Base-by-base conservation (phyloP, 2,888 invertebrate species). In the Venusia cambrica region DNA sequence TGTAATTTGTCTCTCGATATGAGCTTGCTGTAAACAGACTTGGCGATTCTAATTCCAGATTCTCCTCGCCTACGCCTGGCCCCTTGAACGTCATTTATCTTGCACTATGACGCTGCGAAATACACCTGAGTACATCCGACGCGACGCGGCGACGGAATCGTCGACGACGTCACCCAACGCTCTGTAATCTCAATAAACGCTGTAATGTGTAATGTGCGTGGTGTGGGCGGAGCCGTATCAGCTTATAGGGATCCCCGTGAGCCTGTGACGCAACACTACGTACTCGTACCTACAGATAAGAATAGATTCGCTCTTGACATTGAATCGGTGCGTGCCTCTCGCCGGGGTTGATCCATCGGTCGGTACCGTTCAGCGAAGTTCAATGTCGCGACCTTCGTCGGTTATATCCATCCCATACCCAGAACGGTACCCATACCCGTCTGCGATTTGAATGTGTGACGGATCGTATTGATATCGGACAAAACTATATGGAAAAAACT, bases 291-390 rank as follows among this genome's bases (percentile, higher is more conserved):
- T 12, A 47, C 43, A 46, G 59, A 60, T 62, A 62, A 53, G 58
- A 65, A 66, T 66, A 63, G 58, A 61, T 56, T 40, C 57, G 58
- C 55, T 57, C 64, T 63, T 69, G 71, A 68, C 68, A 70, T 70
- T 72, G 68, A 57, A 47, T 55, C 56, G 29, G 44, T 47, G 53
- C 55, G 58, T 56, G 57, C 54, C 61, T 56, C 54, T 52, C 52
- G 54, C 56, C 50, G 57, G 59, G 59, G 52, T 55, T 58, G 52
- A 65, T 66, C 59, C 57, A 57, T 54, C 57, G 54, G 38, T 54
- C 57, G 54, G 38, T 34, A 32, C 45, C 39, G 43, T 49, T 39
- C 46, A 45, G 51, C 45, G 38, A 56, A 60, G 62, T 55, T 62
- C 66, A 70, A 62, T 62, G 62, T 52, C 62, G 55, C 51, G 64